phyloP scores from a whole-genome alignment of 2,113 vertebrate genomes.

The Taurulus bubalis region DNA sequence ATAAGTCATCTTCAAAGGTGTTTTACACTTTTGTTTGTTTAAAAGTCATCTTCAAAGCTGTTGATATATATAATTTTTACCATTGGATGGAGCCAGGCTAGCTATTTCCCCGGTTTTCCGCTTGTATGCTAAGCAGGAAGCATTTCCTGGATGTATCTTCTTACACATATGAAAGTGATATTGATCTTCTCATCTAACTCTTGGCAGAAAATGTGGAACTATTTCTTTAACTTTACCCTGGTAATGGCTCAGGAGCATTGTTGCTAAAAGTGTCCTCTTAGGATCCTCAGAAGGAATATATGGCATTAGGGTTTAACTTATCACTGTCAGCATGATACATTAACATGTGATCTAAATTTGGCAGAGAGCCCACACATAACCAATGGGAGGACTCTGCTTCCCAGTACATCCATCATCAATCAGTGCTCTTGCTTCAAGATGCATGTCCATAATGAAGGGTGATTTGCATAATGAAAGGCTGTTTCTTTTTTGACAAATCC shows the following conservation, averaged over 20 bases:
- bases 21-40: background rate
- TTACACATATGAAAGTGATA: background rate
- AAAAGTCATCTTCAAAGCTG: background rate
- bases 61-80: background rate
- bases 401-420: constrained; percentile 49
- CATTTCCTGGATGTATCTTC: background rate
- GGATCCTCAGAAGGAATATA: constrained; percentile 10
- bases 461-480: constrained; percentile 61
- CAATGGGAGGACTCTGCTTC: constrained; percentile 23
- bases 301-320: constrained; percentile 23
- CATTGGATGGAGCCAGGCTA: background rate
- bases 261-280: constrained; percentile 17
- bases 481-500: constrained; percentile 40
- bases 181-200: background rate
- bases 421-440: constrained; percentile 30
- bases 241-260: background rate
- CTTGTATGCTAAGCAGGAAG: background rate
- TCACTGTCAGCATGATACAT: constrained; percentile 55
- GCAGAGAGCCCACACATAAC: constrained; percentile 23
- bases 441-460: constrained; percentile 52
- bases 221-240: background rate
- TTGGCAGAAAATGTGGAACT: background rate
- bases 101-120: background rate
- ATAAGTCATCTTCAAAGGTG: background rate
- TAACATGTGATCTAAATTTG: constrained; percentile 59